Conservation (phyloP, 2,113 vertebrate genomes). For the Xerus inauris region DNA sequence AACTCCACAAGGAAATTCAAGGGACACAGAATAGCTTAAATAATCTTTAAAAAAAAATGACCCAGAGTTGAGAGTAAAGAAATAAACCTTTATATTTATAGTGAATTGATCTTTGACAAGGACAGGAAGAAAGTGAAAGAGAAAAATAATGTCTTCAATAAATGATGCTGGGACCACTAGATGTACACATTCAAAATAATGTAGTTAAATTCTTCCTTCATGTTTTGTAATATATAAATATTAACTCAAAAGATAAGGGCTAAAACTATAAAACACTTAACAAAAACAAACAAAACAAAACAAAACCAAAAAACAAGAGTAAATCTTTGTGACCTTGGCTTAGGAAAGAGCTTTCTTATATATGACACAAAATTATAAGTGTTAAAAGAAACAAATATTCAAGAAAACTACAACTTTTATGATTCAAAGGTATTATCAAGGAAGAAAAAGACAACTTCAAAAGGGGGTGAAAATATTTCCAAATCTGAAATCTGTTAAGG, state of each 20-base stretch:
- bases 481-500: neutral
- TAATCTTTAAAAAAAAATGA: neutral
- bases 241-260: neutral
- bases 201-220: neutral
- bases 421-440: conserved; percentile 29
- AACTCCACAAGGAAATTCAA: conserved; percentile 22
- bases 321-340: neutral
- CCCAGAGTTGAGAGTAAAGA: neutral
- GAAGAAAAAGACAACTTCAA: neutral
- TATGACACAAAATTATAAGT: neutral
- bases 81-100: neutral
- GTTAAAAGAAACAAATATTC: neutral
- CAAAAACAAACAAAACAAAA: no score
- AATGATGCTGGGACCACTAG: neutral
- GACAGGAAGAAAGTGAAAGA: neutral
- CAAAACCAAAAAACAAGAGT: neutral
- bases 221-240: neutral
- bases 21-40: neutral
- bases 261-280: neutral
- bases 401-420: neutral
- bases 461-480: neutral
- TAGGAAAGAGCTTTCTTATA: neutral
- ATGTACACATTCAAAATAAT: neutral
- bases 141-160: neutral
- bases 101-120: neutral